Evolutionary conservation across 1,140 invertebrate genomes (phyloP).

Genomic region (Dreissena rostriformis): DNA sequence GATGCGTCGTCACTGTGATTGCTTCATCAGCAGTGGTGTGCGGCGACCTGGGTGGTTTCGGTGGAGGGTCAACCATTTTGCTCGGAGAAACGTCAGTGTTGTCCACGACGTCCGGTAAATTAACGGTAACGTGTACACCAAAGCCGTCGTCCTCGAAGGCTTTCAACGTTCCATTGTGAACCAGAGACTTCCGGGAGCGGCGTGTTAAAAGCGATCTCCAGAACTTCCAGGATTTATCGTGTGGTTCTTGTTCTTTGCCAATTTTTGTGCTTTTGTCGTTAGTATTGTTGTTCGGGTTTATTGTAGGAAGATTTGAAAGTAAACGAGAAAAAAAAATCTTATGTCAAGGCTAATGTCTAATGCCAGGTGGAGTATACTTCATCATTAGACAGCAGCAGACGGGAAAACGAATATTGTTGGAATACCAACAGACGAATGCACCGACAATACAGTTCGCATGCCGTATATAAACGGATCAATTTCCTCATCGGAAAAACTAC

Average conservation of each 20-base stretch:
- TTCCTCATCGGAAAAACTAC: too few species aligned
- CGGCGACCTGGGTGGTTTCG: slow-evolving; percentile 73
- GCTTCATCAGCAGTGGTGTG: too few species aligned
- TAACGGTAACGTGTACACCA: background rate
- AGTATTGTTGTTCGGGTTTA: slow-evolving; percentile 46
- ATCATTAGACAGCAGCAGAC: too few species aligned
- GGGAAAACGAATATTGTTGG: too few species aligned
- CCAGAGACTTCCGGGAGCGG: slow-evolving; percentile 1
- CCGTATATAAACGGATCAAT: too few species aligned
- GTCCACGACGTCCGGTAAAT: slow-evolving; percentile 68
- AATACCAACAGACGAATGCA: too few species aligned
- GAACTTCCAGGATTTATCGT: slow-evolving; percentile 39
- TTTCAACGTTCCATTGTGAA: background rate
- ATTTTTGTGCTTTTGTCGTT: slow-evolving; percentile 17
- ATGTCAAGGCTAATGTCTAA: too few species aligned
- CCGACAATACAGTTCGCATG: too few species aligned
- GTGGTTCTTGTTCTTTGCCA: background rate
- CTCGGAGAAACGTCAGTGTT: slow-evolving; percentile 58
- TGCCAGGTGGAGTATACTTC: too few species aligned
- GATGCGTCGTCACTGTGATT: slow-evolving; percentile 48
- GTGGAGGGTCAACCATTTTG: slow-evolving; percentile 70
- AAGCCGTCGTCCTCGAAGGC: background rate
- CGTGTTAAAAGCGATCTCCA: slow-evolving; percentile 42
- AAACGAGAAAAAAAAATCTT: background rate
- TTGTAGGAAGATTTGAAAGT: slow-evolving; percentile 41